Percentiles rank a stretch among this genome's conserved stretches.
phyloP scores from a whole-genome alignment of 1,140 invertebrate genomes.

The Potamilus streckersoni region DNA sequence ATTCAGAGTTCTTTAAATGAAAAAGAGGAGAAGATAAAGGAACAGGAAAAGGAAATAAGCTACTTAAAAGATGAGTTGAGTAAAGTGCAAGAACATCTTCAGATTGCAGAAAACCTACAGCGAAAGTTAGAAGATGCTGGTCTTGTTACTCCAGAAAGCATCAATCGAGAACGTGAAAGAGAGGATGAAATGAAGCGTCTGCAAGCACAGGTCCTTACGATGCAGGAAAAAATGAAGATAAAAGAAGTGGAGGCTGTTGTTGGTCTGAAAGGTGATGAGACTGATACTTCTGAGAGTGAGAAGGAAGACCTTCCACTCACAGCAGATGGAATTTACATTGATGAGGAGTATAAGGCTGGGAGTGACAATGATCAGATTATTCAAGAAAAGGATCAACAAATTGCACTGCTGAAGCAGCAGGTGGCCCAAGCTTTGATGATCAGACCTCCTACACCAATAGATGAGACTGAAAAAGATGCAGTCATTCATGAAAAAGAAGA shows the following conservation, averaged over 20 bases:
- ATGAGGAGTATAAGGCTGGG: slow-evolving; percentile 3
- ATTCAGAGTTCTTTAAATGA: neutral
- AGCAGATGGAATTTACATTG: neutral
- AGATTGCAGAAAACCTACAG: slow-evolving; percentile 29
- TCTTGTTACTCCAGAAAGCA: slow-evolving; percentile 19
- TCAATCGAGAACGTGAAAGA: slow-evolving; percentile 12
- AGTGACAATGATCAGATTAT: slow-evolving; percentile 17
- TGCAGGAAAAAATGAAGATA: slow-evolving; percentile 20
- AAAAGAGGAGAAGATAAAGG: neutral
- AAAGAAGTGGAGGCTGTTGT: neutral
- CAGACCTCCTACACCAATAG: neutral
- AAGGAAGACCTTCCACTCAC: slow-evolving; percentile 9
- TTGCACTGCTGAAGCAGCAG: slow-evolving; percentile 18
- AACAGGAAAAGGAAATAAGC: slow-evolving; percentile 10
- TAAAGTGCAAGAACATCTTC: slow-evolving; percentile 26
- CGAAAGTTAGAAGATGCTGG: slow-evolving; percentile 31
- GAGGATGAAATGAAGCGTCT: slow-evolving; percentile 24
- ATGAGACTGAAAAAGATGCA: slow-evolving; percentile 2
- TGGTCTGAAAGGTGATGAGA: neutral
- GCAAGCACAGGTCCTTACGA: slow-evolving; percentile 9
- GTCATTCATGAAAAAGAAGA: slow-evolving; percentile 10
- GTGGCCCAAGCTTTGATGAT: neutral
- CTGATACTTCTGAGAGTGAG: neutral
- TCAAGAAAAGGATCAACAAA: slow-evolving; percentile 23
- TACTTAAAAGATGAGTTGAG: slow-evolving; percentile 25